Evolutionary conservation across 1,140 invertebrate genomes (phyloP), one percentile per base, ranked within the genome.

Genomic region (Drosophila mojavensis): DNA sequence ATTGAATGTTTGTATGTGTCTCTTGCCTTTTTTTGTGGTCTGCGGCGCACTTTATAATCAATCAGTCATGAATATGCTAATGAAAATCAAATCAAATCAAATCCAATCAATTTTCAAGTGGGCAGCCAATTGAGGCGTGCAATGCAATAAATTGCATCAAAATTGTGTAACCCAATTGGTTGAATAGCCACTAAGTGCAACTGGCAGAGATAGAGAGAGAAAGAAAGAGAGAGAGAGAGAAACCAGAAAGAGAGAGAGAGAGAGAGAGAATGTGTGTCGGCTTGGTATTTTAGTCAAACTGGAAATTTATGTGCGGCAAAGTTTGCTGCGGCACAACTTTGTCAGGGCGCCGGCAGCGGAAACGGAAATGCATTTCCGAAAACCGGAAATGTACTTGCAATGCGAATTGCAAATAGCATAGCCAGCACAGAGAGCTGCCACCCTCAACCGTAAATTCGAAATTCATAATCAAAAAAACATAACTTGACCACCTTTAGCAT

Each of bases 331-430:
- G 53, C 47, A 53, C 55, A 68, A 75, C 50, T 64, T 71, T 70
- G 66, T 55, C 65, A 54, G 54, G 28, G 26, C 43, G 58, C 58
- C 39, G 39, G 45, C 45, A 39, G 15, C 85, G 84, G 77, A 89
- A 89, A 51, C 80, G 83, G 83, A 86, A 89, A 89, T 86, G 80
- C 80, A 86, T 80, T 86, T 86, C 67, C 77, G 80, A 75, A 86
- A 89, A 89, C 79, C 84, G 83, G 83, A 86, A 84, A 80, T 89
- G 83, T 83, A 74, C 74, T 68, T 78, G 62, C 73, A 70, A 68
- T 72, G 45, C 64, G 84, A 89, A 86, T 86, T 86, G 83, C 80
- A 83, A 84, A 84, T 89, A 62, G 55, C 66, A 30, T 51, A 56
- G 68, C 33, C 61, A 47, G 13, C 13, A 30, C 26, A 53, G 50